These are phyloP conservation scores for Sphecodes monilicornis DNA, from an alignment of 2,888 invertebrate genomes.

Conservation along the genomic window DNA sequence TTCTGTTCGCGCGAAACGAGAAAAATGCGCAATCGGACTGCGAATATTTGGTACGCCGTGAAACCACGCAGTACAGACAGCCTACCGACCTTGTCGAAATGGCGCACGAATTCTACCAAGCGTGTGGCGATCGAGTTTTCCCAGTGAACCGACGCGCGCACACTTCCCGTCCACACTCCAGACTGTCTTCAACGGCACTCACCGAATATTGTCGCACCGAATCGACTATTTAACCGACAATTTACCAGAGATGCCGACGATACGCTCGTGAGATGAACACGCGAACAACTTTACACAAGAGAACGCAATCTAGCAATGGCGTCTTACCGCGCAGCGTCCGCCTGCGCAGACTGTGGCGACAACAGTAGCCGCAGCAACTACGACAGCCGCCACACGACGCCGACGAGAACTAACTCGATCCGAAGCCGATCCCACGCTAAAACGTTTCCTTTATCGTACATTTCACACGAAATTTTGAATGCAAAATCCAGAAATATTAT, in stretches of 20 bases:
- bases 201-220: not conserved
- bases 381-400: not conserved
- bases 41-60: constrained; percentile 34
- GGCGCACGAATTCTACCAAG: constrained; percentile 42
- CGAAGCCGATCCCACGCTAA: not conserved
- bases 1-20: not conserved
- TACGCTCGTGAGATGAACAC: constrained; percentile 1
- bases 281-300: constrained; percentile 44
- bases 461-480: not conserved
- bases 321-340: constrained; percentile 67
- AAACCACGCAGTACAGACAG: constrained; percentile 55
- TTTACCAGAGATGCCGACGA: constrained; percentile 22
- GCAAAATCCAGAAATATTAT: not conserved
- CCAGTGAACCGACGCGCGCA: not conserved
- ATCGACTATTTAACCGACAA: constrained; percentile 26
- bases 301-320: constrained; percentile 68
- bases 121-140: constrained; percentile 3
- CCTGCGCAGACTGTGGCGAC: constrained; percentile 29
- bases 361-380: not conserved
- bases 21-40: not conserved
- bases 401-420: not conserved
- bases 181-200: constrained; percentile 9
- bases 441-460: not conserved
- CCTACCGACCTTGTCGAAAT: constrained; percentile 60
- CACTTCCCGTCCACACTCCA: not conserved